A percentile compares a stretch with the other conserved stretches of the same genome.
Evolutionary conservation across 2,113 vertebrate species (phyloP).

Genomic region (Marcusenius ussheri): DNA sequence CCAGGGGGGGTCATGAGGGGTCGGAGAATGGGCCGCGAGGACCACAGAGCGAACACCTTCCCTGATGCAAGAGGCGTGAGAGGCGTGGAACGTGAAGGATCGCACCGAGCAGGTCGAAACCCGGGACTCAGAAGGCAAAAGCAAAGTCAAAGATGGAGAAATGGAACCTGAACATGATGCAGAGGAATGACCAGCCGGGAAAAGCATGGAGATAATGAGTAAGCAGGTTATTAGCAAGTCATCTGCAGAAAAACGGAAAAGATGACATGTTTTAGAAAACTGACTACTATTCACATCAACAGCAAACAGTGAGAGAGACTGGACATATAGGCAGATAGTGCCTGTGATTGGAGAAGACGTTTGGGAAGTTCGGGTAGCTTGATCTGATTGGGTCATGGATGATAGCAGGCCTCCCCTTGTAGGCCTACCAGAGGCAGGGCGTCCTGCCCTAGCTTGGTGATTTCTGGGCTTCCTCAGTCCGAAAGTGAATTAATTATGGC

Average conservation of each 20-base stretch:
- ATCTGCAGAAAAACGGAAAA: background rate
- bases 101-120: background rate
- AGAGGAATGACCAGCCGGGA: constrained; percentile 22
- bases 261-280: background rate
- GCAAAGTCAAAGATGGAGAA: constrained; percentile 41
- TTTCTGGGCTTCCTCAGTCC: background rate
- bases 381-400: background rate
- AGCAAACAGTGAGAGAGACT: background rate
- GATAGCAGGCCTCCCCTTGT: background rate
- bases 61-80: background rate
- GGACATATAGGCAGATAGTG: background rate
- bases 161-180: constrained; percentile 39
- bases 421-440: too few relatives aligned
- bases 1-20: background rate
- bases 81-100: background rate
- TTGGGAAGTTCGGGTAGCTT: background rate
- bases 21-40: background rate
- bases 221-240: background rate
- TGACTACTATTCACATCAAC: background rate
- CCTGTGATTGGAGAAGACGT: background rate
- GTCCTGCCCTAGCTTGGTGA: background rate
- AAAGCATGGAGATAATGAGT: background rate
- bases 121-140: constrained; percentile 22
- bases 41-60: background rate
- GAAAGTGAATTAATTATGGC: background rate